phyloP scores from a whole-genome alignment of 2,888 invertebrate species.

The Julus scandinavius region DNA sequence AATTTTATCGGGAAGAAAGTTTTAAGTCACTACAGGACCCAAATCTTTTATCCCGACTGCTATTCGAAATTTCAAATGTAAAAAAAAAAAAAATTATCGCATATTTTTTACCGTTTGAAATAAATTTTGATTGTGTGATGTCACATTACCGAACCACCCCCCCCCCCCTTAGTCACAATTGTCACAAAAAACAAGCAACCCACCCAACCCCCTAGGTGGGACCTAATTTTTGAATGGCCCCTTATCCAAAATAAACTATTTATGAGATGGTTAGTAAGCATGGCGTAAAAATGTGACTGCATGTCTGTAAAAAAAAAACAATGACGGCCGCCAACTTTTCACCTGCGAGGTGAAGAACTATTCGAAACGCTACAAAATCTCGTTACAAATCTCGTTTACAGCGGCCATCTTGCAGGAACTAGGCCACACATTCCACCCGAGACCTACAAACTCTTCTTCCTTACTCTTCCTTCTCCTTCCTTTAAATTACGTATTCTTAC shows the following conservation, averaged over 20 bases:
- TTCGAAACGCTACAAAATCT: neutral
- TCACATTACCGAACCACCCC: too few relatives aligned
- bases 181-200: neutral
- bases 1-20: too few relatives aligned
- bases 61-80: too few relatives aligned
- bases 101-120: too few relatives aligned
- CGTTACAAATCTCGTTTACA: neutral
- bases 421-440: constrained; percentile 14
- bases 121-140: too few relatives aligned
- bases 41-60: too few relatives aligned
- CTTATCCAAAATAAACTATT: too few relatives aligned
- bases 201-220: too few relatives aligned
- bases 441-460: constrained; percentile 3
- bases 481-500: neutral
- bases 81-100: too few relatives aligned
- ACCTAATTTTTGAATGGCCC: too few relatives aligned
- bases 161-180: too few relatives aligned
- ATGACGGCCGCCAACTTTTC: constrained; percentile 9
- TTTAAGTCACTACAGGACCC: too few relatives aligned
- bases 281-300: neutral
- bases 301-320: neutral
- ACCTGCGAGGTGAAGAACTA: neutral
- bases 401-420: constrained; percentile 27
- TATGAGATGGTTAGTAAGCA: neutral
- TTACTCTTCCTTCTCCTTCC: constrained; percentile 12